Conservation (phyloP, 1,140 invertebrate species). For the Carcinoscorpius rotundicauda region DNA sequence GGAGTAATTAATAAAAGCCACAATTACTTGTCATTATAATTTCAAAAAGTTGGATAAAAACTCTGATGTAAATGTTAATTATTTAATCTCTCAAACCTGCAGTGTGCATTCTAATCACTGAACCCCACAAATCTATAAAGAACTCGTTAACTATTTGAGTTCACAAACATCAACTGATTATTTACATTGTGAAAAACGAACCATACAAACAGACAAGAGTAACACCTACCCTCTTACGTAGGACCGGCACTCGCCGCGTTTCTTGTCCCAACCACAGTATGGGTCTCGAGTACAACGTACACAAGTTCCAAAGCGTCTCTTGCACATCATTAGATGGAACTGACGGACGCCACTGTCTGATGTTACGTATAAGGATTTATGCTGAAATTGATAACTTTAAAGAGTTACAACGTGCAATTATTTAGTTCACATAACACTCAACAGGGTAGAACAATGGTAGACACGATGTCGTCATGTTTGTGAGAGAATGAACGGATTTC, state of each 20-base stretch:
- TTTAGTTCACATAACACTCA: too few species aligned
- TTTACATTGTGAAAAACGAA: not conserved
- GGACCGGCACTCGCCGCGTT: conserved; percentile 64
- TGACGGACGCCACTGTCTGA: conserved; percentile 70
- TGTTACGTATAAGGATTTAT: conserved; percentile 74
- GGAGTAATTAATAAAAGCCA: too few species aligned
- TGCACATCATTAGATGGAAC: conserved; percentile 70
- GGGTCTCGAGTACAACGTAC: conserved; percentile 75
- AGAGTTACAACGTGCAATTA: too few species aligned
- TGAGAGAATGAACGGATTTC: too few species aligned
- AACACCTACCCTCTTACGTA: conserved; percentile 58
- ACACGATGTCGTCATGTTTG: too few species aligned
- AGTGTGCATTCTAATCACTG: not conserved
- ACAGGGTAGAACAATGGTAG: too few species aligned
- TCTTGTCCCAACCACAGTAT: conserved; percentile 83
- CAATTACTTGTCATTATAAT: too few species aligned
- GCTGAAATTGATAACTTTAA: conserved; percentile 31
- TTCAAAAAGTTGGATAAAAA: too few species aligned
- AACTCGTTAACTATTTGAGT: not conserved
- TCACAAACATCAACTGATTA: not conserved
- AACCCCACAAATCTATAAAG: not conserved
- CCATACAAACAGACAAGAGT: not conserved
- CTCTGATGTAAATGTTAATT: too few species aligned
- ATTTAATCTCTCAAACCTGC: not conserved
- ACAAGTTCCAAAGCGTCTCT: conserved; percentile 71